Evolutionary conservation across 2,797 vertebrate species (phyloP), one percentile per base, ranked within the genome.

Genomic region (Staurois parvus): DNA sequence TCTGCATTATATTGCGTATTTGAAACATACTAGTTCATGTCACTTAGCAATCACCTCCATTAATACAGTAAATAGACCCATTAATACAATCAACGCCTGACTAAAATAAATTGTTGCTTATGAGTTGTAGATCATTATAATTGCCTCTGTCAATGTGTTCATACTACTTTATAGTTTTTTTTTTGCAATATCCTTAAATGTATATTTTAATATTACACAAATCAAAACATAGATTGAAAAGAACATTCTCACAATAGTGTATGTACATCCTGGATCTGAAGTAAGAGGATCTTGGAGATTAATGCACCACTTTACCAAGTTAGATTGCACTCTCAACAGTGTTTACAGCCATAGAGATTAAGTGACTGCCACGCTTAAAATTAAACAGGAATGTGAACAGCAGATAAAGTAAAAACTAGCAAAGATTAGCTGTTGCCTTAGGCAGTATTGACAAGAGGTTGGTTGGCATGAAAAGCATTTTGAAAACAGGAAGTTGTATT

Each of bases 281-380:
- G 42, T 84, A 81, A 85, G 42, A 72, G 87, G 29, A 83, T 79
- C 42, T 72, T 42, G 4, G 30, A 74, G 79, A 80, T 68, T 85
- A 9, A 72, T 85, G 67, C 9, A 0, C 1, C 5, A 17, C 69
- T 83, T 78, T 0, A 85, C 1, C 0, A 89, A 79, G 0, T 1
- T 79, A 64, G n/a, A 85, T 76, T 87, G 69, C 68, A 6, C 87
- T 29, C 28, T 87, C 45, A 40, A 74, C 52, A 76, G 21, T 29
- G 88, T 87, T 88, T 89, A 89, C 66, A 84, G 48, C 70, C 85
- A 88, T 13, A 5, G 89, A 88, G 62, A 89, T 88, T 88, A 76
- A 88, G 74, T 76, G 64, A 85, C 72, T 88, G 79, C 19, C 81
- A 17, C 17, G 76, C 59, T 37, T 37, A 85, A 91, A 86, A 90